Evolutionary conservation across 2,797 vertebrate species (phyloP), one percentile per base, ranked within the genome.

Genomic region (Cephalopachus bancanus): DNA sequence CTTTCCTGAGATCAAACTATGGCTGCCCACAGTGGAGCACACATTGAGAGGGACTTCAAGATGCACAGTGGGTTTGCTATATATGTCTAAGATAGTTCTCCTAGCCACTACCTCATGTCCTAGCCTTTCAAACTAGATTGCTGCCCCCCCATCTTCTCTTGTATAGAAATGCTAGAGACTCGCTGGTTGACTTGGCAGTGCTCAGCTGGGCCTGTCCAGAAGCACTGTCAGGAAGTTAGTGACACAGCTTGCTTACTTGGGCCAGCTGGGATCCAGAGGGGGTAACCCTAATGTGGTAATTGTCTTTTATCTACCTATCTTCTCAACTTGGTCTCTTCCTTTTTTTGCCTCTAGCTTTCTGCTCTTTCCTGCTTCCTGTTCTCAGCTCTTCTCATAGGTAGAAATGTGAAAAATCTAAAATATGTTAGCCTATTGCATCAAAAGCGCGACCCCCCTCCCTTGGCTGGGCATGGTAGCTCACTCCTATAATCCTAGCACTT

Each of bases 321-420:
- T 83, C 30, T 91, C 78, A 65, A 15, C 37, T 59, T 83, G 69
- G 12, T 28, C 72, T 94, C 75, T 93, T 84, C 84, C 79, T 37
- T 89, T 49, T 75, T 88, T 72, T 91, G 69, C 71, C 14, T 93
- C 53, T 37, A 89, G n/a, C 19, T 95, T 96, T 91, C 65, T 14
- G 10, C 62, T 88, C 64, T 91, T 88, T 83, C 79, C 80, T 75
- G 26, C 64, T 84, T 95, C 79, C 83, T 88, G 1, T 83, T 90
- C 49, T 57, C 4, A 28, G 83, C 26, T 85, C 24, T 4, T 89
- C 69, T 89, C 49, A 14, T 24, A 85, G 67, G n/a, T 78, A 44
- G 37, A 91, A 91, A 85, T 81, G 57, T 85, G 74, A 26, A 74
- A 92, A 79, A 53, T 87, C 93, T 88, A 53, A 83, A 91, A 24